Evolutionary conservation across 1,140 invertebrate genomes (phyloP).

Genomic region (Glossosoma conforme): DNA sequence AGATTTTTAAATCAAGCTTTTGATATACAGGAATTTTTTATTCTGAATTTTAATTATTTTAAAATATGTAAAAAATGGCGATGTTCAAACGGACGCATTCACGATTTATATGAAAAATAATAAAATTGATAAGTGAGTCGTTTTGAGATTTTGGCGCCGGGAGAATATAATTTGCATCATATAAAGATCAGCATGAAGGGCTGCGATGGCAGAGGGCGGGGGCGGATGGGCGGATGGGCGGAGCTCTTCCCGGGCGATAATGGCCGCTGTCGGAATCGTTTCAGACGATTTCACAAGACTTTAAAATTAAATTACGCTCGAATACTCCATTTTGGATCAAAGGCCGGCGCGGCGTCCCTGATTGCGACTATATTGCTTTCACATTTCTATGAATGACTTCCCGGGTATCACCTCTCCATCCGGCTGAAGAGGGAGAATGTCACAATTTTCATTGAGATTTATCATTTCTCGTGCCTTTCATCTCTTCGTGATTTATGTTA

Average conservation of each 20-base stretch:
- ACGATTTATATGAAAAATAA: no score
- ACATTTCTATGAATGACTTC: constrained; percentile 8
- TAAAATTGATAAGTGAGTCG: no score
- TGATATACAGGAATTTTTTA: no score
- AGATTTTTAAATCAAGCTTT: no score
- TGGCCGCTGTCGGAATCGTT: constrained; percentile 1
- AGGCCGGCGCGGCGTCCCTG: background rate
- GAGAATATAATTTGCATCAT: background rate
- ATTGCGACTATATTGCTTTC: constrained; percentile 5
- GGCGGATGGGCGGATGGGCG: background rate
- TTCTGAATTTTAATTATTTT: no score
- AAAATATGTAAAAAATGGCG: no score
- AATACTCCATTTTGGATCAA: constrained; percentile 2
- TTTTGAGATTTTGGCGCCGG: no score
- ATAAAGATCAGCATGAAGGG: background rate
- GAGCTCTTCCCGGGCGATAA: no score
- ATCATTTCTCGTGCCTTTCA: background rate
- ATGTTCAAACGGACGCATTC: no score
- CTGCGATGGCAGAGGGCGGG: background rate
- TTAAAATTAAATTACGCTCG: constrained; percentile 7
- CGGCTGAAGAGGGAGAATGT: background rate
- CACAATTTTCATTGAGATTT: background rate
- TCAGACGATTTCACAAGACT: constrained; percentile 4
- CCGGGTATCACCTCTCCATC: background rate
- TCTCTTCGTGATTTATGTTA: no score